These are phyloP conservation scores for Camelus bactrianus DNA, from an alignment of 2,113 vertebrate genomes.

Conservation along the genomic window DNA sequence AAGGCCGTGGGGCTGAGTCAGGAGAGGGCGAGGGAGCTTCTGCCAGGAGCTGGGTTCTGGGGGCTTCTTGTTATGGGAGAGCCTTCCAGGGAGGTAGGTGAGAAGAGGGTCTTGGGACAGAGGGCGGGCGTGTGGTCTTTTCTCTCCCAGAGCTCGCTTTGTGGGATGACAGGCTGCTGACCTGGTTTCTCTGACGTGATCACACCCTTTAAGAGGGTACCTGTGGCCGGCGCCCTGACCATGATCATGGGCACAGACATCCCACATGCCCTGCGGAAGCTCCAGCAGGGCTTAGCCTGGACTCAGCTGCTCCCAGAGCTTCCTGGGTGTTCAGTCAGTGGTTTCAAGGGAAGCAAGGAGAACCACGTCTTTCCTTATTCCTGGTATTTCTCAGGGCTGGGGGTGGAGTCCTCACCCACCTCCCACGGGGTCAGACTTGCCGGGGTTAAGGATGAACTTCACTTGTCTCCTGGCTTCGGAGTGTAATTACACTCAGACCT, in stretches of 20 bases:
- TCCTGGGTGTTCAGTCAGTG: background rate
- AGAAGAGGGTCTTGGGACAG: background rate
- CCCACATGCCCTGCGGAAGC: background rate
- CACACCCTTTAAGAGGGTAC: background rate
- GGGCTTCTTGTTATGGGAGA: background rate
- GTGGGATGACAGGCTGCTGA: background rate
- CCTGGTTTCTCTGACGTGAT: slow-evolving; percentile 31
- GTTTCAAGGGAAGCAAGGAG: background rate
- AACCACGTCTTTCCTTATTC: background rate
- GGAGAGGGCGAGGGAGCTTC: background rate
- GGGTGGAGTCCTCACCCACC: background rate
- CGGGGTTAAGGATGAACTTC: background rate
- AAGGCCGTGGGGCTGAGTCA: background rate
- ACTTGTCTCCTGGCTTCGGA: background rate
- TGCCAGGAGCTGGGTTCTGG: background rate
- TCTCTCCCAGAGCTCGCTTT: slow-evolving; percentile 6
- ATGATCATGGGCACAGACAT: no score
- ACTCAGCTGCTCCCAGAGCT: background rate
- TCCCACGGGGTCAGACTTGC: background rate
- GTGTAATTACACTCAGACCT: slow-evolving; percentile 27
- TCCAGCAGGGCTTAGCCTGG: background rate
- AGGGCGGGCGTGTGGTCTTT: background rate
- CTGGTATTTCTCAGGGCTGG: background rate
- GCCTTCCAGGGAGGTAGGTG: background rate
- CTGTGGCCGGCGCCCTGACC: no score